Evolutionary conservation across 2,888 invertebrate genomes (phyloP).

Genomic region (Pristionchus fissidentatus): DNA sequence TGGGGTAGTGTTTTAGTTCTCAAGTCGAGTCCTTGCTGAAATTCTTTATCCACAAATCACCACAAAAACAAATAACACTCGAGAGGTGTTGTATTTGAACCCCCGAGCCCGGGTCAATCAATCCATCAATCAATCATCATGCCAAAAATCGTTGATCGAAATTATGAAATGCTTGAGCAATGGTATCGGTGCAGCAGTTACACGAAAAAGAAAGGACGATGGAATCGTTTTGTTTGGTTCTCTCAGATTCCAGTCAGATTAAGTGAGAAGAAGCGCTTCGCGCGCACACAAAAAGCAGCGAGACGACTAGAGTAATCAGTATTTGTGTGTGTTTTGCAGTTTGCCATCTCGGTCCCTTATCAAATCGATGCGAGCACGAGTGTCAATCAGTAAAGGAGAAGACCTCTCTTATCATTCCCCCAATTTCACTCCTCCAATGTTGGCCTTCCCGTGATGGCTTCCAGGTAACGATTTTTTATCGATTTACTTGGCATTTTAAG

Average conservation of each 20-base stretch:
- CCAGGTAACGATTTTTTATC: slow-evolving; percentile 19
- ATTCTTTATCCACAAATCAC: too few species aligned
- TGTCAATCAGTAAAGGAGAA: slow-evolving; percentile 20
- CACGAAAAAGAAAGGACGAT: too few species aligned
- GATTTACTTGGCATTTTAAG: neutral
- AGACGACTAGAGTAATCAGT: slow-evolving; percentile 3
- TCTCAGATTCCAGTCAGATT: neutral
- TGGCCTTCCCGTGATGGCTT: slow-evolving; percentile 18
- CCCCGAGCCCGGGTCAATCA: too few species aligned
- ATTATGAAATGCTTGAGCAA: too few species aligned
- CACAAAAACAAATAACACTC: too few species aligned
- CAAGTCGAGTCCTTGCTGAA: too few species aligned
- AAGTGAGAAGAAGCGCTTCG: neutral
- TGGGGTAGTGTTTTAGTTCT: too few species aligned
- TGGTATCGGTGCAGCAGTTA: too few species aligned
- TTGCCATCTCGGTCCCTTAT: slow-evolving; percentile 19
- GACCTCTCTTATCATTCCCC: slow-evolving; percentile 30
- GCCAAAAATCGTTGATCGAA: too few species aligned
- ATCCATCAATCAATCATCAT: too few species aligned
- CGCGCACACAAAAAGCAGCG: neutral
- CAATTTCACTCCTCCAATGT: slow-evolving; percentile 10
- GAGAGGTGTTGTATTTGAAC: too few species aligned
- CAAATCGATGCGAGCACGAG: slow-evolving; percentile 30
- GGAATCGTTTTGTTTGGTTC: neutral
- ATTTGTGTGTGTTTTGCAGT: slow-evolving; percentile 14